phyloP scores from a whole-genome alignment of 2,113 vertebrate genomes.

The Oncorhynchus gorbuscha region DNA sequence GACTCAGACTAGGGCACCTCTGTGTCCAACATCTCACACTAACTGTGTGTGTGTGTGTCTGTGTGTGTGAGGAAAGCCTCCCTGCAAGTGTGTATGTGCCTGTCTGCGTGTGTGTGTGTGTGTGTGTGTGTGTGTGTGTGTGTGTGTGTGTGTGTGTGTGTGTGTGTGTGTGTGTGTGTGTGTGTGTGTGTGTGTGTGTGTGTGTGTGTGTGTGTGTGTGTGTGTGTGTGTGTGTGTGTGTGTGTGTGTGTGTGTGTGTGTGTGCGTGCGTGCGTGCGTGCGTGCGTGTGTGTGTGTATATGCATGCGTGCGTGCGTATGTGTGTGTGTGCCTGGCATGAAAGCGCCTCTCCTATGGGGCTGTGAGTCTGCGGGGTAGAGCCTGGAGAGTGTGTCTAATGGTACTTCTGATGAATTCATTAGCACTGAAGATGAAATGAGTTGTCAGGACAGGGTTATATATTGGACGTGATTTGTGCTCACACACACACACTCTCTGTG shows the following conservation, averaged over 20 bases:
- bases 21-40: conserved; percentile 47
- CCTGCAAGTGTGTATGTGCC: no score
- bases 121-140: no score
- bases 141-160: no score
- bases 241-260: background rate
- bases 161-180: no score
- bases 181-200: no score
- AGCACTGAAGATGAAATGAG: conserved; percentile 66
- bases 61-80: no score
- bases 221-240: background rate
- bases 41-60: no score
- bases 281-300: no score
- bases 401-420: conserved; percentile 65
- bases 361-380: conserved; percentile 1
- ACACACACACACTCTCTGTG: no score
- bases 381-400: background rate
- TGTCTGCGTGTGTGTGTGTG: no score
- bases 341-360: conserved; percentile 46
- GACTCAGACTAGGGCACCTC: conserved; percentile 36
- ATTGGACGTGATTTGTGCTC: conserved; percentile 64
- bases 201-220: no score
- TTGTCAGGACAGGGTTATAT: conserved; percentile 63
- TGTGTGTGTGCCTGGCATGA: conserved; percentile 38
- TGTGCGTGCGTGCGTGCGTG: no score
- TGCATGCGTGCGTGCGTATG: background rate